Evolutionary conservation across 2,797 vertebrate species (phyloP).

Genomic region (Cichlasoma orientale): DNA sequence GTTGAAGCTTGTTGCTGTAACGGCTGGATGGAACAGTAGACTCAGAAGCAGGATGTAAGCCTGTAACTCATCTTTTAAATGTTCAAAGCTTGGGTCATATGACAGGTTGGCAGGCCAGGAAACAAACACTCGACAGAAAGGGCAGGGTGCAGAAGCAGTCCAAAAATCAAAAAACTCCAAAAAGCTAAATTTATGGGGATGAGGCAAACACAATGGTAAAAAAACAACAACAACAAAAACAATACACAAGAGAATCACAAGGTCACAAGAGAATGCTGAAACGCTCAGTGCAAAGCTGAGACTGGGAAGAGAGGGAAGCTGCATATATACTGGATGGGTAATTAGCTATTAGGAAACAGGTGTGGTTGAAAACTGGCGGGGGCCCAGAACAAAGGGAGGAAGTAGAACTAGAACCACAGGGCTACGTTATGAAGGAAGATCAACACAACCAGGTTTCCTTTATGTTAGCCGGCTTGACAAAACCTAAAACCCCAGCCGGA

Average conservation of each 20-base stretch:
- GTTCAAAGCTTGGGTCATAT: neutral
- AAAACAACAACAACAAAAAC: no score
- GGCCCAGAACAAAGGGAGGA: neutral
- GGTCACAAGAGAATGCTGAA: neutral
- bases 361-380: neutral
- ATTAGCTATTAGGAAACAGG: neutral
- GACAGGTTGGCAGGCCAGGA: neutral
- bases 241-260: neutral
- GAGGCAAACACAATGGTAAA: neutral
- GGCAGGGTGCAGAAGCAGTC: neutral
- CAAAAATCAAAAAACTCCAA: neutral
- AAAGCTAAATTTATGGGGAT: neutral
- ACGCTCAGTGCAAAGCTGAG: neutral
- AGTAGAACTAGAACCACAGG: neutral
- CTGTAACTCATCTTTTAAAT: neutral
- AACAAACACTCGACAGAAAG: neutral
- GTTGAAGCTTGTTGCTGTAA: neutral
- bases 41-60: neutral
- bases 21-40: neutral
- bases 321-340: neutral
- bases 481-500: neutral
- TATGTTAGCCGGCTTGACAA: neutral
- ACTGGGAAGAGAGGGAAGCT: neutral
- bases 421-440: neutral
- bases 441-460: neutral